Evolutionary conservation across 1,140 invertebrate species (phyloP).

Genomic region (Andrena cerasifolii): DNA sequence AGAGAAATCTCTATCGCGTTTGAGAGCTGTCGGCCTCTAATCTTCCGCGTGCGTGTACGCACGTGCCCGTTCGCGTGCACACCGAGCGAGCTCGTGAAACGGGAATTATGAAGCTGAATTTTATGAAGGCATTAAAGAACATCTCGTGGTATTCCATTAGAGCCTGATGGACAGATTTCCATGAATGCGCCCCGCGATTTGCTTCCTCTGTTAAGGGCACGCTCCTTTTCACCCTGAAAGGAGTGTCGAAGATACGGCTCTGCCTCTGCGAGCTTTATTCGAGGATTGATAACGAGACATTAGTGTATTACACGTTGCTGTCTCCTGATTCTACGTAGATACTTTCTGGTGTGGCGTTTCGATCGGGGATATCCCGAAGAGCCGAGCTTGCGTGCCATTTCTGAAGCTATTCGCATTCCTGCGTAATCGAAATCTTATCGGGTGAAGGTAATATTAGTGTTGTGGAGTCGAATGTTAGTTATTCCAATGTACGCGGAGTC

Average conservation of each 20-base stretch:
- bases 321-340: neutral
- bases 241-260: slow-evolving; percentile 36
- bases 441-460: no score
- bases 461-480: no score
- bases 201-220: slow-evolving; percentile 5
- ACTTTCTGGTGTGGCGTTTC: neutral
- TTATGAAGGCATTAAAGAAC: slow-evolving; percentile 68
- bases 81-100: slow-evolving; percentile 15
- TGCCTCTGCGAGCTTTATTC: neutral
- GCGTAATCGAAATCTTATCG: no score
- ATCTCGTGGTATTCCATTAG: slow-evolving; percentile 64
- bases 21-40: slow-evolving; percentile 55
- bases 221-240: slow-evolving; percentile 20
- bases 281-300: neutral
- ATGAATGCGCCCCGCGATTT: slow-evolving; percentile 44
- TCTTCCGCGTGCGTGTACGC: slow-evolving; percentile 28
- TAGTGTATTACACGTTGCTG: neutral
- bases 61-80: neutral
- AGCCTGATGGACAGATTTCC: slow-evolving; percentile 59
- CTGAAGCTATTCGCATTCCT: no score
- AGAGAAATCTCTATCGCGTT: slow-evolving; percentile 28
- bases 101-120: slow-evolving; percentile 60
- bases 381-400: no score
- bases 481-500: no score
- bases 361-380: no score